phyloP scores from a whole-genome alignment of 2,888 invertebrate genomes.

The Drosophila planitibia region DNA sequence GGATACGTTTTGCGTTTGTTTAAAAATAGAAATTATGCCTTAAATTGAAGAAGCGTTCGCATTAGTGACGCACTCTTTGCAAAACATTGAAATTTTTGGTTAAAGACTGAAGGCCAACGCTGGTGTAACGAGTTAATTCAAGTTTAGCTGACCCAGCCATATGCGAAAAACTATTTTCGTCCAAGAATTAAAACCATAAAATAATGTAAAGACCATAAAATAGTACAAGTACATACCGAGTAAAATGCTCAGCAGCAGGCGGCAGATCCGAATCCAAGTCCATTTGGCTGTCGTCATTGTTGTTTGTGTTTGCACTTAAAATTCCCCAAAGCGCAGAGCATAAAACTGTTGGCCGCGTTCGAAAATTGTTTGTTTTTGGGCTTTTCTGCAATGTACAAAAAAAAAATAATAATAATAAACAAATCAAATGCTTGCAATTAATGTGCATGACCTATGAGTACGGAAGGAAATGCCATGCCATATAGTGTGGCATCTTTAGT shows the following conservation, averaged over 20 bases:
- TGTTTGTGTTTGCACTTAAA: conserved; percentile 71
- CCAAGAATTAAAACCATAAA: conserved; percentile 44
- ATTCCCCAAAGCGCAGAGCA: conserved; percentile 47
- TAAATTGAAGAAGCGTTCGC: conserved; percentile 33
- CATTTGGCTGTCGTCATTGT: conserved; percentile 84
- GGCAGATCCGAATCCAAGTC: conserved; percentile 67
- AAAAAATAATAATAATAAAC: conserved; percentile 49
- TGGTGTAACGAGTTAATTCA: conserved; percentile 34
- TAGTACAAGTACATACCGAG: conserved; percentile 71
- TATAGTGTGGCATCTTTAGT: conserved; percentile 30
- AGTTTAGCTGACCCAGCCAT: conserved; percentile 46
- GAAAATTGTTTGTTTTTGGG: conserved; percentile 40
- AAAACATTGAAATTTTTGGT: conserved; percentile 21
- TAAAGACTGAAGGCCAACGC: conserved; percentile 36
- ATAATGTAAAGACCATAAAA: conserved; percentile 65
- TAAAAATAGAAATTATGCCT: conserved; percentile 70
- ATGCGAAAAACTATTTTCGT: conserved; percentile 34
- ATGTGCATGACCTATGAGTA: conserved; percentile 49
- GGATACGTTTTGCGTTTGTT: conserved; percentile 42
- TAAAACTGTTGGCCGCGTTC: conserved; percentile 41
- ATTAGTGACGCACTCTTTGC: conserved; percentile 38
- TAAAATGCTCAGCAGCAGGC: conserved; percentile 69
- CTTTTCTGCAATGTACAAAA: conserved; percentile 30
- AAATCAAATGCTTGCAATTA: conserved; percentile 77
- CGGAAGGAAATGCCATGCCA: conserved; percentile 11